Evolutionary conservation across 2,797 vertebrate genomes (phyloP), one percentile per base, ranked within the genome.

Genomic region (Sebastes trivittatus): DNA sequence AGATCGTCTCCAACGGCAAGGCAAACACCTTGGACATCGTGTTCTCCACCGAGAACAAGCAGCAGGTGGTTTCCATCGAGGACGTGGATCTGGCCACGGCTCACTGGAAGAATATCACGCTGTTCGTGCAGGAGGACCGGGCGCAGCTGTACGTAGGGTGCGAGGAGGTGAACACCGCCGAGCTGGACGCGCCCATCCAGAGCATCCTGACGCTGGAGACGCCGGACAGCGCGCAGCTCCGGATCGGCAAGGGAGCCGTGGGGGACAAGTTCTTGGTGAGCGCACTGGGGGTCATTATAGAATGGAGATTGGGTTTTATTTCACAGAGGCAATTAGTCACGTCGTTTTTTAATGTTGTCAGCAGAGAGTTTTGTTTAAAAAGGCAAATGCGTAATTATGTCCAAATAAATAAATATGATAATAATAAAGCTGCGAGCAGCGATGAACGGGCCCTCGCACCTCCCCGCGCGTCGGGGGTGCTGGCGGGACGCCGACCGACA

Each of bases 261-360:
- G 97, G 97, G 25, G 97, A 99, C 94, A 95, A 96, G 79, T 99
- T 99, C 90, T 98, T 97, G 97, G 98, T 99, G 89, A 97, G 96
- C 75, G 36, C 36, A 8, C 22, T 38, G 36, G 36, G 58, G 7
- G 27, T 1, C 10, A 0, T 11, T 66, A 7, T 1, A 25, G 5
- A 22, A 8, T 20, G 42, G 4, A 32, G 29, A 55, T 8, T 36
- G 4, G 20, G 3, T 62, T 55, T 14, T 9, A 38, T 36, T 13
- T 49, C n/a, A 23, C 3, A 5, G n/a, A 49, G 6, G 30, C 36
- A 3, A 7, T 11, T 3, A 46, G 14, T 25, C 55, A 6, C 3
- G 1, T 52, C 4, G 25, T 5, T 25, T 60, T 72, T 42, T 20
- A 18, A 63, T 32, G 8, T 11, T 32, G 30, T 16, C 10, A 55